Percentiles rank a stretch among this genome's conserved stretches.
These are phyloP conservation scores for Lanistes nyassanus DNA, from an alignment of 1,140 invertebrate species.

Conservation along the genomic window DNA sequence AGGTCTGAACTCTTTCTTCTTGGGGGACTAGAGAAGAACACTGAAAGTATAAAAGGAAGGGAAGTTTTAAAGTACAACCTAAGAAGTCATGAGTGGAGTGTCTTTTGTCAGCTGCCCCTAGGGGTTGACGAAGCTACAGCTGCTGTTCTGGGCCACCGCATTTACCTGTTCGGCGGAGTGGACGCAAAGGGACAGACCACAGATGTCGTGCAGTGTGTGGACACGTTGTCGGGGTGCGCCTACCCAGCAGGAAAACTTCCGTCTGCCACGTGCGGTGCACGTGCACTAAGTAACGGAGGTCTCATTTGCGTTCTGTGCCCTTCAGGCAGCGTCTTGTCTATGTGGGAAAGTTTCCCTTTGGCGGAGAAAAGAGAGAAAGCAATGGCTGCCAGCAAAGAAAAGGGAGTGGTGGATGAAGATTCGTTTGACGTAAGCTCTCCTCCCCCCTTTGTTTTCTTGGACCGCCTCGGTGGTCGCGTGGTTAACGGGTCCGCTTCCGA, in stretches of 20 bases:
- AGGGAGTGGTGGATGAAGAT: too few species aligned
- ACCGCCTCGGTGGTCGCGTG: too few species aligned
- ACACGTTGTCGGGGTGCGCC: not conserved
- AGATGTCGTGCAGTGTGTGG: constrained; percentile 6
- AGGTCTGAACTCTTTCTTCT: not conserved
- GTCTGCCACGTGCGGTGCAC: not conserved
- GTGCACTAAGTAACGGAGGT: constrained; percentile 13
- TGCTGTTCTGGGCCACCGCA: not conserved
- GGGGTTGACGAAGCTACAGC: not conserved
- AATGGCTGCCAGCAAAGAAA: too few species aligned
- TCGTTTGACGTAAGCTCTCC: too few species aligned
- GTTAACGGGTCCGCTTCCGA: too few species aligned
- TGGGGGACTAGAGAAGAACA: constrained; percentile 2
- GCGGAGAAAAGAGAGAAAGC: not conserved
- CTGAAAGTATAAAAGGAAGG: constrained; percentile 14
- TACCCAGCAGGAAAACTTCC: constrained; percentile 1
- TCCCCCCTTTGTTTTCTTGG: too few species aligned
- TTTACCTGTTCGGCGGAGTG: constrained; percentile 14
- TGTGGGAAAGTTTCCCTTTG: not conserved
- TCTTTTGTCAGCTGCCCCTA: not conserved
- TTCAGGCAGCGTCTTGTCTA: not conserved
- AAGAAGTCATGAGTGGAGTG: not conserved
- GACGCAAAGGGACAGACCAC: not conserved
- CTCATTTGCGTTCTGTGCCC: not conserved
- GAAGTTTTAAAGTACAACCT: not conserved